These are phyloP conservation scores for Anoncus sp. DNA, from an alignment of 2,888 invertebrate species.

Conservation along the genomic window DNA sequence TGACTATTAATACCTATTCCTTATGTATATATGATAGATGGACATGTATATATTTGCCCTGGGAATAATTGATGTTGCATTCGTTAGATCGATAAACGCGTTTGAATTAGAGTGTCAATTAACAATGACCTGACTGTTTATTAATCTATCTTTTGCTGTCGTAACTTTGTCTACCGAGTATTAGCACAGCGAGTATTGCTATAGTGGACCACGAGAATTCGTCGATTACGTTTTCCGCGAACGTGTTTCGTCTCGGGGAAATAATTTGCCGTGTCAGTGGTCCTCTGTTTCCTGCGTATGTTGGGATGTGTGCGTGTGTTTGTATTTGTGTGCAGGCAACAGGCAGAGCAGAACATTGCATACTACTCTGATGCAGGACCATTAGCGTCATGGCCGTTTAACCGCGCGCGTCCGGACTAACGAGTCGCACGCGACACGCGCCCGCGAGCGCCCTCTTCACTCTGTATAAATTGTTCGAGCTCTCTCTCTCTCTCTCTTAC, in stretches of 20 bases:
- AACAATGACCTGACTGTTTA: slow-evolving; percentile 40
- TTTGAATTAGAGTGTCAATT: slow-evolving; percentile 30
- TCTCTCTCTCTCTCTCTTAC: slow-evolving; percentile 1
- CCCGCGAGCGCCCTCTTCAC: slow-evolving; percentile 35
- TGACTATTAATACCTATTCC: slow-evolving; percentile 15
- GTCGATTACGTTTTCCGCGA: slow-evolving; percentile 55
- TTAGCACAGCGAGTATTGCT: slow-evolving; percentile 6
- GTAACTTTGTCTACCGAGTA: not conserved
- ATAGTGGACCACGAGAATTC: slow-evolving; percentile 36
- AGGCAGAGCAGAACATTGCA: slow-evolving; percentile 38
- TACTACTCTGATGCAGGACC: slow-evolving; percentile 68
- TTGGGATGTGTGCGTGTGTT: not conserved
- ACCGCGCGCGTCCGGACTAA: slow-evolving; percentile 76
- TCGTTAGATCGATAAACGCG: slow-evolving; percentile 29
- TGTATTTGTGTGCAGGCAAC: slow-evolving; percentile 17
- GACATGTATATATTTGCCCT: not conserved
- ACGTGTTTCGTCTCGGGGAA: slow-evolving; percentile 44
- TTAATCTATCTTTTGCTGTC: slow-evolving; percentile 15
- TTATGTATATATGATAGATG: not conserved
- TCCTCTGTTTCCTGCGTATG: slow-evolving; percentile 17
- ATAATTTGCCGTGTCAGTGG: slow-evolving; percentile 55
- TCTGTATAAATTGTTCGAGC: slow-evolving; percentile 53
- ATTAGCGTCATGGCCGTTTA: slow-evolving; percentile 76
- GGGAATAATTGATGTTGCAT: slow-evolving; percentile 30
- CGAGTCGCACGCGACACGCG: slow-evolving; percentile 76